Evolutionary conservation across 2,797 vertebrate species (phyloP).

Genomic region (Pseudomugil gertrudae): DNA sequence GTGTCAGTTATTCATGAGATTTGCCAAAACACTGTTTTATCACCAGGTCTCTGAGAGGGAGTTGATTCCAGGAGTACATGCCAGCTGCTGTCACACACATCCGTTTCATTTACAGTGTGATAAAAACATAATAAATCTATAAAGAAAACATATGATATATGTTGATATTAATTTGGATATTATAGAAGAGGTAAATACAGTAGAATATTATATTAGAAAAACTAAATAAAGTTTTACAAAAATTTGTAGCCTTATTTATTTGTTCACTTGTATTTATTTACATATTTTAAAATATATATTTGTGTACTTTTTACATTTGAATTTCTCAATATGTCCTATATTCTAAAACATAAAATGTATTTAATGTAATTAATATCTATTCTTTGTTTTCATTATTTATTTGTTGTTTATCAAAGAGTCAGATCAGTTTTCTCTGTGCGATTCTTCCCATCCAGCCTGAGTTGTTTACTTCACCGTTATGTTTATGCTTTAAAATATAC

Average conservation of each 20-base stretch:
- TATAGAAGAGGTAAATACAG: too few relatives aligned
- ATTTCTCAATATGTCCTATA: background rate
- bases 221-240: too few relatives aligned
- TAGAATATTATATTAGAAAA: too few relatives aligned
- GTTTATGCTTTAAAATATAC: background rate
- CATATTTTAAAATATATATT: too few relatives aligned
- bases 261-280: too few relatives aligned
- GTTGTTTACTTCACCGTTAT: too few relatives aligned
- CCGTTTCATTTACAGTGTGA: background rate
- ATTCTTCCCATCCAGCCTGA: too few relatives aligned
- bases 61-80: background rate
- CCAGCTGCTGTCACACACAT: background rate
- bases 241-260: too few relatives aligned
- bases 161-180: background rate
- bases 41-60: constrained; percentile 6
- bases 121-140: background rate
- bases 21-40: constrained; percentile 50
- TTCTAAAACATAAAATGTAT: background rate
- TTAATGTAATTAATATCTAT: background rate
- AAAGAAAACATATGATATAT: background rate
- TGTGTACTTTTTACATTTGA: too few relatives aligned
- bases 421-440: background rate
- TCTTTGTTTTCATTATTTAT: background rate
- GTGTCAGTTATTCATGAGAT: constrained; percentile 58
- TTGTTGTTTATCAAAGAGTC: too few relatives aligned